Percentiles rank a stretch among this genome's conserved stretches.
Conservation (phyloP, 2,888 invertebrate genomes). For the Melinaea menophilus region DNA sequence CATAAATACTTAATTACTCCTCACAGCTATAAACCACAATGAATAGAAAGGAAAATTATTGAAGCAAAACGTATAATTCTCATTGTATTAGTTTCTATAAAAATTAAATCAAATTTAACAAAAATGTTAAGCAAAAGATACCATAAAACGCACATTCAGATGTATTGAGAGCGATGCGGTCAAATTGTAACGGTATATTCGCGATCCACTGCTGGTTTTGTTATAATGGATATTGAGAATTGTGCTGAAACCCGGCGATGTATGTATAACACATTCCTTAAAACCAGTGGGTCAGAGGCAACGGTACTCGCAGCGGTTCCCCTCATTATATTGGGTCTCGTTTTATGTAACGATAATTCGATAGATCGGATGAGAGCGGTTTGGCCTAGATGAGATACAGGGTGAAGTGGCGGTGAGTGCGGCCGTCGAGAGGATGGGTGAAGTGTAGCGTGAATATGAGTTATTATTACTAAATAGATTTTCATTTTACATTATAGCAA, state of each 20-base stretch:
- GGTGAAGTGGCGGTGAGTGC: not conserved
- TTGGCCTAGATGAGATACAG: not conserved
- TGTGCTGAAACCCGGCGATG: constrained; percentile 10
- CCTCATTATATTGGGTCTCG: constrained; percentile 17
- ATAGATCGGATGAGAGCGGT: not conserved
- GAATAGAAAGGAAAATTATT: constrained; percentile 5
- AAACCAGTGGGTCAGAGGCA: constrained; percentile 50
- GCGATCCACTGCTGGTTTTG: constrained; percentile 12
- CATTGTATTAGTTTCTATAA: not conserved
- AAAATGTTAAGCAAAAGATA: constrained; percentile 8
- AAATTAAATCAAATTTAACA: not conserved
- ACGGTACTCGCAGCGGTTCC: constrained; percentile 58
- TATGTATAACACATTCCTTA: constrained; percentile 38
- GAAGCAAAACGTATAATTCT: not conserved
- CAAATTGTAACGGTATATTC: constrained; percentile 21
- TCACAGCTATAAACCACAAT: not conserved
- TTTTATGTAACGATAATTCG: constrained; percentile 12
- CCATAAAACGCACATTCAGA: constrained; percentile 11
- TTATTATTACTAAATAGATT: not conserved
- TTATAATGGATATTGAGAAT: not conserved
- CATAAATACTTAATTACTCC: not conserved
- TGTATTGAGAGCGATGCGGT: constrained; percentile 23
- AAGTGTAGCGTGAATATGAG: not conserved
- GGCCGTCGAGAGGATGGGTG: not conserved
- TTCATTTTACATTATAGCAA: no score